Evolutionary conservation across 1,140 invertebrate genomes (phyloP).

Genomic region (Diplogasteroides magnus): DNA sequence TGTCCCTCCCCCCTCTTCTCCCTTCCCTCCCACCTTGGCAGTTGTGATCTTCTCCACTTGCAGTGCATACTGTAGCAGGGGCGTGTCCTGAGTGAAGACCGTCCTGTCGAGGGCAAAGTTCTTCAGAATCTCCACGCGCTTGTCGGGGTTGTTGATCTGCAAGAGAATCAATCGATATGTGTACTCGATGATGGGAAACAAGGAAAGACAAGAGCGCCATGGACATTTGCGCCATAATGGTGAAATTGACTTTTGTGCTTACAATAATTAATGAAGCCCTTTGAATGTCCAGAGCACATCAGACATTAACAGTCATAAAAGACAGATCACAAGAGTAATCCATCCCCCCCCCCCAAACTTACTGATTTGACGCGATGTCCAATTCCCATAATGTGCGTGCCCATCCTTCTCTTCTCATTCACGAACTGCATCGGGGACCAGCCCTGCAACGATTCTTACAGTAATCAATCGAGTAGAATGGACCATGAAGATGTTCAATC

Average conservation of each 20-base stretch:
- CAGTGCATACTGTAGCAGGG: slow-evolving; percentile 85
- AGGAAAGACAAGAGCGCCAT: not conserved
- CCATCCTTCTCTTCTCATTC: slow-evolving; percentile 90
- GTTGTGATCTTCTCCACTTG: slow-evolving; percentile 99
- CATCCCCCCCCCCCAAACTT: too few relatives aligned
- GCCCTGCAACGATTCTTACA: too few relatives aligned
- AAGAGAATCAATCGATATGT: slow-evolving; percentile 23
- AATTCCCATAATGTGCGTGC: slow-evolving; percentile 97
- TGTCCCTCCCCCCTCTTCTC: too few relatives aligned
- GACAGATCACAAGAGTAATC: too few relatives aligned
- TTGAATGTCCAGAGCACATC: too few relatives aligned
- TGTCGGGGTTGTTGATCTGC: slow-evolving; percentile 95
- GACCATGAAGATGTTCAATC: not conserved
- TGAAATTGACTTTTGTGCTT: slow-evolving; percentile 16
- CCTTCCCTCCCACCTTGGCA: slow-evolving; percentile 66
- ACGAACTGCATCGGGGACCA: slow-evolving; percentile 97
- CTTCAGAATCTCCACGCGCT: slow-evolving; percentile 88
- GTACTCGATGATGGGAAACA: slow-evolving; percentile 4
- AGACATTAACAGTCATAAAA: too few relatives aligned
- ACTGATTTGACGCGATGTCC: slow-evolving; percentile 93
- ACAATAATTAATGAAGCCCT: too few relatives aligned
- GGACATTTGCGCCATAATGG: too few relatives aligned
- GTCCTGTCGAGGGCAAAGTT: slow-evolving; percentile 70
- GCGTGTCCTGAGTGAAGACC: slow-evolving; percentile 72
- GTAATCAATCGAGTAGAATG: too few relatives aligned